Conservation (phyloP, 2,797 vertebrate genomes). For the Characodon lateralis region DNA sequence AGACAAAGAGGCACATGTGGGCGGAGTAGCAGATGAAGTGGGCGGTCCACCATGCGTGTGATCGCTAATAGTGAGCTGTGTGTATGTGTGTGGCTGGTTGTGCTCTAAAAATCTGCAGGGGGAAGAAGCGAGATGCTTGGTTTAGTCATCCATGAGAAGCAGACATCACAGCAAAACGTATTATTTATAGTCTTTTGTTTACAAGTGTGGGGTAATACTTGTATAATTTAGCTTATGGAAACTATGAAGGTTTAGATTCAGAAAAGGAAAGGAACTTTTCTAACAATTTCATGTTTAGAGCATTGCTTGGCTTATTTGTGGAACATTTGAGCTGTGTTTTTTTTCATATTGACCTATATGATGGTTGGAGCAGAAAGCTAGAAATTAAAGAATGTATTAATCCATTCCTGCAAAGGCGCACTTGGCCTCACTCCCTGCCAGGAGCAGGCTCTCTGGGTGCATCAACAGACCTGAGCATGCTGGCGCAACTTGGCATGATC, state of each 20-base stretch:
- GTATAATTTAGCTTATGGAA: slow-evolving; percentile 5
- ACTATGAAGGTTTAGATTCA: slow-evolving; percentile 19
- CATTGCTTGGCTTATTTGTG: slow-evolving; percentile 17
- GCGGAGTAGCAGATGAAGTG: slow-evolving; percentile 66
- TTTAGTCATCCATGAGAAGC: slow-evolving; percentile 42
- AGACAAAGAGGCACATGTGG: slow-evolving; percentile 49
- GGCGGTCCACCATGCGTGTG: slow-evolving; percentile 30
- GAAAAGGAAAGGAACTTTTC: neutral
- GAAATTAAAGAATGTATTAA: neutral
- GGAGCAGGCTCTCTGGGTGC: neutral
- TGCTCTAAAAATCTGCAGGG: slow-evolving; percentile 25
- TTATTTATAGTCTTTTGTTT: slow-evolving; percentile 38
- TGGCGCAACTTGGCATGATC: neutral
- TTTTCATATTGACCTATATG: neutral
- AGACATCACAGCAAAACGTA: slow-evolving; percentile 31
- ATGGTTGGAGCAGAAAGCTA: neutral
- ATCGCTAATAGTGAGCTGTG: neutral
- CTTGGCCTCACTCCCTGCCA: neutral
- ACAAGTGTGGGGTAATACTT: slow-evolving; percentile 22
- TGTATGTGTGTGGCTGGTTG: slow-evolving; percentile 21
- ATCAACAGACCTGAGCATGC: neutral
- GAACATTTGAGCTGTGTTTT: neutral
- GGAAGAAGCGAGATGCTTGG: slow-evolving; percentile 28
- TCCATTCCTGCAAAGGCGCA: neutral
- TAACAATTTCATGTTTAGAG: slow-evolving; percentile 2